Evolutionary conservation across 2,113 vertebrate species (phyloP), one percentile per base, ranked within the genome.

Genomic region (Chloroceryle aenea): DNA sequence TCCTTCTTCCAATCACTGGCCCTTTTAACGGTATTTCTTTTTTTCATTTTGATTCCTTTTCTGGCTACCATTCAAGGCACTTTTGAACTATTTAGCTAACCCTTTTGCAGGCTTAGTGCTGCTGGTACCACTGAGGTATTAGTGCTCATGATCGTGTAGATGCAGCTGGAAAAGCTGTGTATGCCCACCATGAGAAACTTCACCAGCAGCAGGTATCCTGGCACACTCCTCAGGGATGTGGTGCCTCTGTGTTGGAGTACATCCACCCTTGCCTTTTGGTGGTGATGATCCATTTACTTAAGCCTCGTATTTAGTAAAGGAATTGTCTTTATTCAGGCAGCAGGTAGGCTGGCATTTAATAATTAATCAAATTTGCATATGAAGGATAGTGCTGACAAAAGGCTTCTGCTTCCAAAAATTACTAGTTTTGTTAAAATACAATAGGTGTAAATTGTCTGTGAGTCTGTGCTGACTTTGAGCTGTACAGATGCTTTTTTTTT

Each of bases 171-270:
- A 56, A 78, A 77, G 27, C 74, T 56, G 15, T 40, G 5, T 34
- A 2, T 53, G 36, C 40, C 36, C 52, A 18, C n/a, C 3, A 0
- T 19, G 78, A 45, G 61, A 56, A 76, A 17, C 64, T 63, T 62
- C 29, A 6, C 9, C 50, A 30, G 32, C 73, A 61, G 64, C 26
- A 89, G 23, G 21, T 22, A 63, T 47, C 14, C 20, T 71, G 76
- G 11, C 40, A 20, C 22, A 10, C 14, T 61, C 32, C 15, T 40
- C 47, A 18, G 36, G 59, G 53, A 34, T n/a, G 25, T 12, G 27
- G 38, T 84, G 8, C 20, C 34, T 69, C 42, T 69, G 45, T 0
- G 0, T 3, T 77, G 48, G 34, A 36, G 21, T 47, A 18, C n/a
- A 27, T 52, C 38, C 45, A 45, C 61, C 14, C 15, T 71, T 62